phyloP scores from a whole-genome alignment of 2,888 invertebrate genomes.

The Dusona sp. region DNA sequence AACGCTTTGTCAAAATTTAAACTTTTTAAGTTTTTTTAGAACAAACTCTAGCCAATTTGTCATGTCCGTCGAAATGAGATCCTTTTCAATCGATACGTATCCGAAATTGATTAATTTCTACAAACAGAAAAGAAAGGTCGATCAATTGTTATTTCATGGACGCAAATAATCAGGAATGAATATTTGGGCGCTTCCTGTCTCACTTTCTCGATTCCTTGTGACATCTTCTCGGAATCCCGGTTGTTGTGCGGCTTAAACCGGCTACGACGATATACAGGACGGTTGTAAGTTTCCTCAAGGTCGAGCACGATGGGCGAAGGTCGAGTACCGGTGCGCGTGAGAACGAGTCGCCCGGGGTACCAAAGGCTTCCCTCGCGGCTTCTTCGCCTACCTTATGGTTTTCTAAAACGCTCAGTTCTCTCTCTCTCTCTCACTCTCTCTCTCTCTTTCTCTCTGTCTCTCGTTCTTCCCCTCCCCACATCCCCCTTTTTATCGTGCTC shows the following conservation, averaged over 20 bases:
- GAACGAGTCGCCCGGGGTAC: constrained; percentile 45
- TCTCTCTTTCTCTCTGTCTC: constrained; percentile 30
- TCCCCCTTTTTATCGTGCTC: not conserved
- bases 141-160: not conserved
- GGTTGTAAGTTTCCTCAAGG: constrained; percentile 53
- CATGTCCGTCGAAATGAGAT: not conserved
- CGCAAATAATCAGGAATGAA: constrained; percentile 3
- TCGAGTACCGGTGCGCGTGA: constrained; percentile 46
- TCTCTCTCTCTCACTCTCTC: too few species aligned
- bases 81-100: not conserved
- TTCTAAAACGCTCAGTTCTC: constrained; percentile 1
- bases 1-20: not conserved
- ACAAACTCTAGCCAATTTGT: not conserved
- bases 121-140: not conserved
- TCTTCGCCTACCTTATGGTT: constrained; percentile 36
- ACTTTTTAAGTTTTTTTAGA: not conserved
- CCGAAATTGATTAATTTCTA: not conserved
- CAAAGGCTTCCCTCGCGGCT: constrained; percentile 41
- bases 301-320: constrained; percentile 55
- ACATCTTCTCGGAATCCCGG: constrained; percentile 19
- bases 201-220: not conserved
- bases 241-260: constrained; percentile 22
- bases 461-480: not conserved
- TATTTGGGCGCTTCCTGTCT: not conserved
- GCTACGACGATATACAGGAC: constrained; percentile 12